These are phyloP conservation scores for Cryptotermes secundus DNA, from an alignment of 1,140 invertebrate species.

Conservation along the genomic window DNA sequence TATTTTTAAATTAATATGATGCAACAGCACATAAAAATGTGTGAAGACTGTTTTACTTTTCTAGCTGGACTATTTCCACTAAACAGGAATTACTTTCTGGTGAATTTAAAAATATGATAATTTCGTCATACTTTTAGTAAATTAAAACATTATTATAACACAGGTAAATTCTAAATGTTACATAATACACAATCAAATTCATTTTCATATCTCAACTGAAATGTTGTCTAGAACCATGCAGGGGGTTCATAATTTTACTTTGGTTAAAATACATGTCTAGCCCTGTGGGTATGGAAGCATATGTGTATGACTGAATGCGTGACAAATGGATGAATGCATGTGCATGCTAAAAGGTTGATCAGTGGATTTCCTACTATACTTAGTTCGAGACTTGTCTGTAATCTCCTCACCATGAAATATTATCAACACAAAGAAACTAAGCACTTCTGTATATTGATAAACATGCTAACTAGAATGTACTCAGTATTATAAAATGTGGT, in stretches of 20 bases:
- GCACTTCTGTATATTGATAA: neutral
- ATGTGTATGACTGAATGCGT: neutral
- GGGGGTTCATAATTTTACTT: neutral
- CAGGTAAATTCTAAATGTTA: slow-evolving; percentile 1
- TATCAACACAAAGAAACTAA: neutral
- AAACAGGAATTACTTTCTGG: neutral
- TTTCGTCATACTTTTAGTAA: neutral
- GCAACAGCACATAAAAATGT: neutral
- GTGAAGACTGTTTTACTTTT: neutral
- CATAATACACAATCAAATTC: neutral
- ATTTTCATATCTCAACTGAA: neutral
- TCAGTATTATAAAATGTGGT: neutral
- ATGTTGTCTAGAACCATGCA: neutral
- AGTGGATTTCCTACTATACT: neutral
- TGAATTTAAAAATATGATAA: neutral
- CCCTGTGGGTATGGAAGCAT: neutral
- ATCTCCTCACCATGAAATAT: neutral
- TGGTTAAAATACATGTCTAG: neutral
- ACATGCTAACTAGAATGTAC: neutral
- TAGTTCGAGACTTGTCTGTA: slow-evolving; percentile 10
- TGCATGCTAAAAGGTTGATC: neutral
- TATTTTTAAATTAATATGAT: neutral
- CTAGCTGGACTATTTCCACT: neutral
- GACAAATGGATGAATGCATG: neutral
- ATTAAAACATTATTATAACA: neutral